Evolutionary conservation across 1,140 invertebrate genomes (phyloP), one percentile per base, ranked within the genome.

Genomic region (Leptinotarsa lineolata): DNA sequence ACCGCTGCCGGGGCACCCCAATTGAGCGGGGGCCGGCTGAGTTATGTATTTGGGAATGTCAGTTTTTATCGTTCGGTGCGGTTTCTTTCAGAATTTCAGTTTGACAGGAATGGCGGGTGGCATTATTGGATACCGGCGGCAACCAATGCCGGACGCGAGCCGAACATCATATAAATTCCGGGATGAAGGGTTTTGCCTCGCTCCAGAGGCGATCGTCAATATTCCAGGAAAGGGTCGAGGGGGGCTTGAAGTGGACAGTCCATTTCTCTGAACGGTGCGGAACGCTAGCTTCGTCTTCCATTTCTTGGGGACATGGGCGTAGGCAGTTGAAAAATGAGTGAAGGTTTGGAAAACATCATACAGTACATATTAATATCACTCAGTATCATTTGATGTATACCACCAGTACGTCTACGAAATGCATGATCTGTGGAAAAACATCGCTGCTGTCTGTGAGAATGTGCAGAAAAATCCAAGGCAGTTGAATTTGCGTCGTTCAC

Each of bases 81-180:
- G 80, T 82, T 81, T 82, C 81, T 82, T 82, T 81, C 81, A 45
- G 48, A 71, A 71, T 71, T 71, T 71, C 80, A 79, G 77, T 81
- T 81, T 82, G 81, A 81, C 81, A 78, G 78, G 74, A 82, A 79
- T 79, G 81, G 81, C 80, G 79, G 76, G 80, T 67, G 71, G 71
- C 71, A 63, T 81, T 82, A 82, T 82, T 82, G 81, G 81, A 82
- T 82, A 79, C 78, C 78, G 79, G 74, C 78, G 75, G 76, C 80
- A 77, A 77, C 81, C 81, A 81, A 80, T 82, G 74, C 80, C 77
- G 75, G 79, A 70, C 77, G 76, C 76, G 71, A 72, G 61, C 68
- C 75, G 77, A 80, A 80, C 80, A 81, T 82, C 79, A 82, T 82
- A 81, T 81, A 82, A 82, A 82, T 82, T 82, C 81, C 80, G 75